phyloP scores from a whole-genome alignment of 2,797 vertebrate genomes.

The Melanogrammus aeglefinus region DNA sequence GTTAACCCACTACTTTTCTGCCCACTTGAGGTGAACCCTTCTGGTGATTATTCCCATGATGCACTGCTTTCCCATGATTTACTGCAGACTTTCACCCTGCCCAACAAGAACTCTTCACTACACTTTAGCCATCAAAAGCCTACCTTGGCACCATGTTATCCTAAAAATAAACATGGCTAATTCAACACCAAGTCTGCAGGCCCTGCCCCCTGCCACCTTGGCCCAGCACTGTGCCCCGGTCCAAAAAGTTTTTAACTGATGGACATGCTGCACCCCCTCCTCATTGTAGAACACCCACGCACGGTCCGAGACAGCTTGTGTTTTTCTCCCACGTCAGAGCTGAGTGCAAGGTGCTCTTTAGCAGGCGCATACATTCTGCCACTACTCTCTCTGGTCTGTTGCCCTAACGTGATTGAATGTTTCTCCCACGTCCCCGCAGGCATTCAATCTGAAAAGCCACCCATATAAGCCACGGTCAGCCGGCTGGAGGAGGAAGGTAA shows the following conservation, averaged over 20 bases:
- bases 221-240: neutral
- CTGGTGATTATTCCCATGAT: neutral
- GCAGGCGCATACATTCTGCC: slow-evolving; percentile 50
- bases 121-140: neutral
- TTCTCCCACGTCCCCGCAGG: slow-evolving; percentile 65
- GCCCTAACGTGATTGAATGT: slow-evolving; percentile 64
- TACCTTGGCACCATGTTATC: neutral
- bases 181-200: neutral
- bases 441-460: slow-evolving; percentile 59
- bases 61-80: neutral
- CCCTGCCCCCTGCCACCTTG: neutral
- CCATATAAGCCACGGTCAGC: slow-evolving; percentile 59
- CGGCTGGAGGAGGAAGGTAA: slow-evolving; percentile 46
- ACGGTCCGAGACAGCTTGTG: slow-evolving; percentile 38
- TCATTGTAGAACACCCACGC: slow-evolving; percentile 32
- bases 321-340: slow-evolving; percentile 57
- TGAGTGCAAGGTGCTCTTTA: slow-evolving; percentile 66
- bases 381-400: slow-evolving; percentile 59
- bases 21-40: neutral
- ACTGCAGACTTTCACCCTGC: neutral
- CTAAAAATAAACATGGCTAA: neutral
- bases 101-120: neutral
- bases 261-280: neutral
- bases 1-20: too few species aligned
- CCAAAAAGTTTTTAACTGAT: neutral